Conservation (phyloP, 2,113 vertebrate species). For the Callorhinus ursinus region DNA sequence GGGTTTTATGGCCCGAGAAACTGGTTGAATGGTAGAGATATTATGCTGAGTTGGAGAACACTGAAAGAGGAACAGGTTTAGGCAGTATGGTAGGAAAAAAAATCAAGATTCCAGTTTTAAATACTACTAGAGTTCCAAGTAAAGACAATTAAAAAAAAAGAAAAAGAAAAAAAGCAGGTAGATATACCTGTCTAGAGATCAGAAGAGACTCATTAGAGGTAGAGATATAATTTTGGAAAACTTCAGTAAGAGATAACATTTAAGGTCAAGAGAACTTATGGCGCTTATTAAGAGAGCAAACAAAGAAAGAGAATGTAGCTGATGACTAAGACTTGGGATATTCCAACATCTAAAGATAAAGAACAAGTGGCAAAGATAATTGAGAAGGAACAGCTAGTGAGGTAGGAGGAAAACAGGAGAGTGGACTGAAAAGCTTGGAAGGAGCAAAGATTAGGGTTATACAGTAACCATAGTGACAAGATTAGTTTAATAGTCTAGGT, state of each 20-base stretch:
- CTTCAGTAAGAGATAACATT: not conserved
- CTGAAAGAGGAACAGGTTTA: not conserved
- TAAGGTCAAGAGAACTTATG: conserved; percentile 1
- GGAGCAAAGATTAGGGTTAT: not conserved
- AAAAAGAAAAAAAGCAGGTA: not conserved
- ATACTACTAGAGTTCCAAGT: not conserved
- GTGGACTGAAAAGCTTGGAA: not conserved
- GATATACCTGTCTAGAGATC: not conserved
- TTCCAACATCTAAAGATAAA: conserved; percentile 12
- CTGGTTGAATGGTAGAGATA: not conserved
- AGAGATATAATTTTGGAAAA: not conserved
- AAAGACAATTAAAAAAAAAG: not conserved
- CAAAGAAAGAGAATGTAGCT: not conserved
- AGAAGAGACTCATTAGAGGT: not conserved
- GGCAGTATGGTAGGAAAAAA: not conserved
- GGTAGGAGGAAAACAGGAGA: not conserved
- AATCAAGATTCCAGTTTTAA: conserved; percentile 27
- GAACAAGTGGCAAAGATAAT: not conserved
- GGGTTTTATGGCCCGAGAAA: not conserved
- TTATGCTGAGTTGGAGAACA: not conserved
- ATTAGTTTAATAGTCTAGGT: not conserved
- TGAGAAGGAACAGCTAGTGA: not conserved
- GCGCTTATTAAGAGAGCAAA: not conserved
- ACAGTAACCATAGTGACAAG: not conserved
- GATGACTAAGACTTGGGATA: not conserved